Evolutionary conservation across 1,140 invertebrate species (phyloP), one percentile per base, ranked within the genome.

Genomic region (Drosophila pandora): DNA sequence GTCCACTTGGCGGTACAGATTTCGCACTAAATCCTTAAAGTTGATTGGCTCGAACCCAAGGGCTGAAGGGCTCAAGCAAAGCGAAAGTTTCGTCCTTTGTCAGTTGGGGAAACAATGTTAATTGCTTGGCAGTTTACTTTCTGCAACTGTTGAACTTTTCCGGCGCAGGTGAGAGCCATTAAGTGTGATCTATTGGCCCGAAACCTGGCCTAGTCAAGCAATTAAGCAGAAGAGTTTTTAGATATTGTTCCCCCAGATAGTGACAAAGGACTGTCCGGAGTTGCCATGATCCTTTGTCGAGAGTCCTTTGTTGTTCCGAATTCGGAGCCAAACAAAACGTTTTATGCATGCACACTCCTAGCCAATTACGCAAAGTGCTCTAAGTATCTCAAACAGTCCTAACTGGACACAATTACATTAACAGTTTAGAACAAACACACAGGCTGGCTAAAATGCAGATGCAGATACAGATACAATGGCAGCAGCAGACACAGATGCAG

Each of bases 371-470:
- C 58, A 87, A 75, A 87, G 83, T 87, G 82, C 82, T 69, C 56
- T 71, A 76, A 87, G 83, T 79, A 87, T 48, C 62, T 63, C 56
- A 61, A 76, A 75, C 64, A 88, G 60, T 17, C 32, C 59, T 63
- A 64, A 77, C 68, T 88, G 75, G 58, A 79, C 83, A 87, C 82
- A 87, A 87, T 88, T 82, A 79, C 83, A 87, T 87, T 85, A 87
- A 87, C 81, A 82, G 76, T 62, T 84, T 60, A 68, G 65, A 47
- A 76, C 37, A 80, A 63, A 69, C 54, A 73, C 25, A 57, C 23
- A 67, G 3, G 25, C n/a, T 43, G 21, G 39, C 39, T 13, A 43
- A 43, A 37, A 12, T 37, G 25, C 25, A 28, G 25, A 28, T 28
- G 25, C 25, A 28, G 25, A 28, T 28, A 28, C 25, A 28, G 25